Evolutionary conservation across 2,888 invertebrate genomes (phyloP).

Genomic region (Maniola hyperantus): DNA sequence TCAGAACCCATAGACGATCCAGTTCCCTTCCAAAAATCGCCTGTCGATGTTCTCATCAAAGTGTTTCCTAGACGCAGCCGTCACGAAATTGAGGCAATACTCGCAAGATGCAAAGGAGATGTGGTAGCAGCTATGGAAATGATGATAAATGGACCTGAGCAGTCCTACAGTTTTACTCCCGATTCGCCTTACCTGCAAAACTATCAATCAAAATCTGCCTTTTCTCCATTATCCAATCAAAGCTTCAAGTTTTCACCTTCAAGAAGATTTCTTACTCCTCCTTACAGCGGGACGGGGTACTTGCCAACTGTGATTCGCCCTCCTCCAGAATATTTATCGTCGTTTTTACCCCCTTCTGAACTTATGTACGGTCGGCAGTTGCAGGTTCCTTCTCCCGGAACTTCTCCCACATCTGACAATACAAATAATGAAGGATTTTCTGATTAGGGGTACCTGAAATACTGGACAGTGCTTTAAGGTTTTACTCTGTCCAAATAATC

Average conservation of each 20-base stretch:
- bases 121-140: slow-evolving; percentile 96
- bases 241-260: slow-evolving; percentile 86
- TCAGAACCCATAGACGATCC: slow-evolving; percentile 56
- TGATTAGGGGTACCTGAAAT: slow-evolving; percentile 62
- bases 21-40: slow-evolving; percentile 83
- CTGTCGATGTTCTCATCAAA: slow-evolving; percentile 93
- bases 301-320: slow-evolving; percentile 88
- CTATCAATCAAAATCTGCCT: slow-evolving; percentile 87
- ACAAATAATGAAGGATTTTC: slow-evolving; percentile 79
- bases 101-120: slow-evolving; percentile 93
- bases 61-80: slow-evolving; percentile 95
- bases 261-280: slow-evolving; percentile 91
- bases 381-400: slow-evolving; percentile 74
- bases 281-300: slow-evolving; percentile 92
- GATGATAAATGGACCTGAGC: slow-evolving; percentile 86
- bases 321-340: slow-evolving; percentile 75
- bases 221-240: slow-evolving; percentile 87
- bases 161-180: slow-evolving; percentile 66
- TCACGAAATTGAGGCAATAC: slow-evolving; percentile 91
- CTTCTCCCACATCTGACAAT: slow-evolving; percentile 77
- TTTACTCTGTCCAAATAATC: slow-evolving; percentile 21
- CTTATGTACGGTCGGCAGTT: slow-evolving; percentile 75
- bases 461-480: slow-evolving; percentile 53
- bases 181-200: slow-evolving; percentile 73
- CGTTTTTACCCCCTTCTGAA: slow-evolving; percentile 75